A percentile compares a stretch with the other conserved stretches of the same genome.
Conservation (phyloP, 2,113 vertebrate genomes). For the Callaeas wilsoni region DNA sequence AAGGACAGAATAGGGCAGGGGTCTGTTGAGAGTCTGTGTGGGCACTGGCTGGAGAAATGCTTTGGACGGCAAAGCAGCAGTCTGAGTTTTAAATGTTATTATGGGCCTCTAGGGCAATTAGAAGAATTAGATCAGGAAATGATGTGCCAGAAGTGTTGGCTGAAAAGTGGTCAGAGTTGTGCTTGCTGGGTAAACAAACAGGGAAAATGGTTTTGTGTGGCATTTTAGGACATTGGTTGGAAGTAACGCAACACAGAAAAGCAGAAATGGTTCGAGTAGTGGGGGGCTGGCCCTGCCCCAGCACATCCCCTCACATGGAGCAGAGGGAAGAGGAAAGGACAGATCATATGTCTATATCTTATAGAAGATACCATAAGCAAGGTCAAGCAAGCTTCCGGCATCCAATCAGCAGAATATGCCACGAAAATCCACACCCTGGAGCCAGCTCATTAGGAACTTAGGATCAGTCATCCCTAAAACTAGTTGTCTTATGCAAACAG, state of each 20-base stretch:
- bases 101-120: background rate
- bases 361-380: background rate
- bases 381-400: background rate
- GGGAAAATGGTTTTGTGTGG: background rate
- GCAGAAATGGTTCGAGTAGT: background rate
- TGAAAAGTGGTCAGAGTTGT: background rate
- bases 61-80: background rate
- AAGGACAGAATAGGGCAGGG: background rate
- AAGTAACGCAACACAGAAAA: background rate
- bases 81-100: conserved; percentile 18
- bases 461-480: background rate
- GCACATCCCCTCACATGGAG: background rate
- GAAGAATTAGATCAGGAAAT: conserved; percentile 42
- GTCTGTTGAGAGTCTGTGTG: background rate
- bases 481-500: background rate
- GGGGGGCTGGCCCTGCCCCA: background rate
- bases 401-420: background rate
- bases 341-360: background rate
- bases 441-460: background rate
- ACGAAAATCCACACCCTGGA: background rate
- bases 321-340: background rate
- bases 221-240: background rate
- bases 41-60: background rate
- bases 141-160: background rate
- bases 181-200: background rate